Evolutionary conservation across 2,797 vertebrate genomes (phyloP).

Genomic region (Chaetophractus vellerosus): DNA sequence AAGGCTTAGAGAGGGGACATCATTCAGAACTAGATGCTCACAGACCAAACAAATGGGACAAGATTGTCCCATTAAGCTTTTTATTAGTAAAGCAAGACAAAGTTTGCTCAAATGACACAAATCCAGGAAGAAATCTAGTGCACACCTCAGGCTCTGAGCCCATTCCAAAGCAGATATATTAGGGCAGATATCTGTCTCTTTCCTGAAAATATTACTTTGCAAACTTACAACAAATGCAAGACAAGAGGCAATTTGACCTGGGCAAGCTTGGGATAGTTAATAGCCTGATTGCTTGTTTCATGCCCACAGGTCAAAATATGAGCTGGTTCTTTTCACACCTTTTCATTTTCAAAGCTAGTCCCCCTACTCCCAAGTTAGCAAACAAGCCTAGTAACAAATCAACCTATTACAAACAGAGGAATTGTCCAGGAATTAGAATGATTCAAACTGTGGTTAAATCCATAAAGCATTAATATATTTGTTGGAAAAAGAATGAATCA

Average conservation of each 20-base stretch:
- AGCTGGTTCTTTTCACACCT: not conserved
- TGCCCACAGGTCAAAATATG: too few species aligned
- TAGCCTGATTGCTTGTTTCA: not conserved
- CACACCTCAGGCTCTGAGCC: not conserved
- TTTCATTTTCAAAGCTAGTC: not conserved
- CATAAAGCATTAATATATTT: not conserved
- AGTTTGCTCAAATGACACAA: not conserved
- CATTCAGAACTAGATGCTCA: not conserved
- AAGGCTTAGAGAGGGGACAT: not conserved
- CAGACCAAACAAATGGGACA: not conserved
- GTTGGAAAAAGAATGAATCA: not conserved
- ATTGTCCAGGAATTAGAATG: not conserved
- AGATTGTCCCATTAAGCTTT: not conserved
- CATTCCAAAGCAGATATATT: not conserved
- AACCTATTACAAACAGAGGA: not conserved
- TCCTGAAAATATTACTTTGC: not conserved
- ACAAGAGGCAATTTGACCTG: not conserved
- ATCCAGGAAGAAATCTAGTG: not conserved
- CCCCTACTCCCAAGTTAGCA: not conserved
- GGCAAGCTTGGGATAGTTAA: fast-evolving
- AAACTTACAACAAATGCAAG: not conserved
- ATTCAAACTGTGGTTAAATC: not conserved
- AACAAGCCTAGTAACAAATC: not conserved
- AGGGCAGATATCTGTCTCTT: not conserved
- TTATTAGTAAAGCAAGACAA: not conserved